These are phyloP conservation scores for Gandaritis pyraliata DNA, from an alignment of 2,888 invertebrate genomes.

Conservation along the genomic window DNA sequence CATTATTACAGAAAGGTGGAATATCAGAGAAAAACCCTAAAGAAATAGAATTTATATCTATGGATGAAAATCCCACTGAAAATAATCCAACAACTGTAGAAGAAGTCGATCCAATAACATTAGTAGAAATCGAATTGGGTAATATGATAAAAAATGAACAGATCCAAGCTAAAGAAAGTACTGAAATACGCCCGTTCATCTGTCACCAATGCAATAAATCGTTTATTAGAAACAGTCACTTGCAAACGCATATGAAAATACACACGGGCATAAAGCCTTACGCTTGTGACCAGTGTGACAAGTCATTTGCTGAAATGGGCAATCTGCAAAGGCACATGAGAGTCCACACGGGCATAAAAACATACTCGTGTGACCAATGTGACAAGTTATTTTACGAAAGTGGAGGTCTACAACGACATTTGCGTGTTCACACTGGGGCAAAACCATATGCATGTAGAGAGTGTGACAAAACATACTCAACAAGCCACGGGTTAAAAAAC, in stretches of 20 bases:
- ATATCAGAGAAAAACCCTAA: background rate
- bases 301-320: conserved; percentile 7
- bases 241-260: conserved; percentile 15
- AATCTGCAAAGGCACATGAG: conserved; percentile 13
- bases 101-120: conserved; percentile 18
- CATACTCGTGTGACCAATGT: conserved; percentile 6
- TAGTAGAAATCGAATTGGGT: conserved; percentile 14
- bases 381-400: conserved; percentile 17
- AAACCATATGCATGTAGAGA: conserved; percentile 6
- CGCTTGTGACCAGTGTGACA: conserved; percentile 17
- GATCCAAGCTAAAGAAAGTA: background rate
- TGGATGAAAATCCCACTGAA: background rate
- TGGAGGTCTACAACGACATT: conserved; percentile 15
- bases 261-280: conserved; percentile 15
- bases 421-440: conserved; percentile 11
- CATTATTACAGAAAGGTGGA: background rate
- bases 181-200: background rate
- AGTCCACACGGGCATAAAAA: conserved; percentile 12
- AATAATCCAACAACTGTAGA: background rate
- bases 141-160: conserved; percentile 15
- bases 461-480: conserved; percentile 18
- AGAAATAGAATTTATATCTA: conserved; percentile 11
- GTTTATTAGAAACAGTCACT: conserved; percentile 9
- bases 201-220: conserved; percentile 12
- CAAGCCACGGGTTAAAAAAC: conserved; percentile 16